A percentile compares a stretch with the other conserved stretches of the same genome.
Evolutionary conservation across 2,888 invertebrate species (phyloP).

Genomic region (Pyrochroa serraticornis): DNA sequence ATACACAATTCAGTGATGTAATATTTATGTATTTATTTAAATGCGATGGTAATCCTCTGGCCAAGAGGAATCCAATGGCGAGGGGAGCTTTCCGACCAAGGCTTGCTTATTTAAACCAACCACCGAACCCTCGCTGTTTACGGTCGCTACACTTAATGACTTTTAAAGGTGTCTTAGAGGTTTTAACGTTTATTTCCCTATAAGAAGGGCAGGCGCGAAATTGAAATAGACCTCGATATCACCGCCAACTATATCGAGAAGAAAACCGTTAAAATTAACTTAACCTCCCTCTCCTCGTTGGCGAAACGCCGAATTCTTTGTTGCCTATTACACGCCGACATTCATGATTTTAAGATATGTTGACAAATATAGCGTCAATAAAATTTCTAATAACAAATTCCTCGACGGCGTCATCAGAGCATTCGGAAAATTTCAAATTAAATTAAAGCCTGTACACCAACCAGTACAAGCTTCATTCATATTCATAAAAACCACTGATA

Average conservation of each 20-base stretch:
- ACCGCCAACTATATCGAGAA: neutral
- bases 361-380: constrained; percentile 29
- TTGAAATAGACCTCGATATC: constrained; percentile 13
- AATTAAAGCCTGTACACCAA: constrained; percentile 46
- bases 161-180: constrained; percentile 54
- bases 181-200: constrained; percentile 48
- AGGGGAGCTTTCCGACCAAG: constrained; percentile 39
- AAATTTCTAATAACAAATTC: constrained; percentile 44
- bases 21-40: constrained; percentile 62
- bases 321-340: no score
- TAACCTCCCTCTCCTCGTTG: no score
- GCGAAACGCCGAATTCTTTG: no score
- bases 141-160: constrained; percentile 54
- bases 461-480: constrained; percentile 51
- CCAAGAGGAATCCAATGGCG: constrained; percentile 40
- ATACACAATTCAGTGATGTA: constrained; percentile 60
- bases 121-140: constrained; percentile 45
- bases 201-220: constrained; percentile 27
- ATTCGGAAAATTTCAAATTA: constrained; percentile 51
- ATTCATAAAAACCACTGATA: constrained; percentile 56
- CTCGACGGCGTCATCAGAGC: constrained; percentile 47
- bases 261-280: no score
- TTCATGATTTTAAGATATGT: constrained; percentile 4
- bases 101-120: constrained; percentile 42
- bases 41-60: constrained; percentile 59